Base-by-base conservation (phyloP, 2,113 vertebrate genomes). In the Orycteropus afer region DNA sequence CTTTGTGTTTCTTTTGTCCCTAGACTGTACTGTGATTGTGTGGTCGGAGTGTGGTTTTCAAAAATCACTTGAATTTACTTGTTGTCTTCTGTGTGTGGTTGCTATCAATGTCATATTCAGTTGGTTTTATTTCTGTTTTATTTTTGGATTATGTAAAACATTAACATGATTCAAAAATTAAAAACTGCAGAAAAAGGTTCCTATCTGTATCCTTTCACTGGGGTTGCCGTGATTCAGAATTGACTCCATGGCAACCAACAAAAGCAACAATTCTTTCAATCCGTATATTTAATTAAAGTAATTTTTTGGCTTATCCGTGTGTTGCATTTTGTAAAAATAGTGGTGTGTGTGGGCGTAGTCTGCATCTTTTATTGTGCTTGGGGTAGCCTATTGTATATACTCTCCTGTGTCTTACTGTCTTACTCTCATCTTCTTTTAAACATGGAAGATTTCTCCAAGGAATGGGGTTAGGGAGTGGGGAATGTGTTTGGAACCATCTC, bases 71-170 rank as follows among this genome's bases (percentile, higher is more conserved):
- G 34, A 49, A 29, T 17, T 61, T 20, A 17, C 2, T 27, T 27
- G 27, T 53, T 32, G 18, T 57, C 53, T 6, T 27, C 11, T 20
- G 4, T 1, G 4, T 1, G 9, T 5, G 51, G 7, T 25, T 32
- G 23, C 18, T 63, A 1, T 23, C 4, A 3, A 2, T 49, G 7
- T 13, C 0, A 0, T 8, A 4, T 23, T 20, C n/a, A 7, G 4
- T 29, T 34, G 37, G 42, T 20, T 34, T 55, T 40, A 1, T 86
- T 32, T 13, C n/a, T 18, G 2, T 29, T 40, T 23, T 73, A 9
- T 55, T 57, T 34, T 71, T 20, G 34, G 67, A 15, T 27, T 37
- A 22, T 23, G 1, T 57, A 22, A 51, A 27, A 9, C 6, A 27
- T 6, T 40, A 67, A 6, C 23, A 29, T 13, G 40, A 79, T 7